Evolutionary conservation across 2,797 vertebrate genomes (phyloP).

Genomic region (Mormyrus hasselquistii): DNA sequence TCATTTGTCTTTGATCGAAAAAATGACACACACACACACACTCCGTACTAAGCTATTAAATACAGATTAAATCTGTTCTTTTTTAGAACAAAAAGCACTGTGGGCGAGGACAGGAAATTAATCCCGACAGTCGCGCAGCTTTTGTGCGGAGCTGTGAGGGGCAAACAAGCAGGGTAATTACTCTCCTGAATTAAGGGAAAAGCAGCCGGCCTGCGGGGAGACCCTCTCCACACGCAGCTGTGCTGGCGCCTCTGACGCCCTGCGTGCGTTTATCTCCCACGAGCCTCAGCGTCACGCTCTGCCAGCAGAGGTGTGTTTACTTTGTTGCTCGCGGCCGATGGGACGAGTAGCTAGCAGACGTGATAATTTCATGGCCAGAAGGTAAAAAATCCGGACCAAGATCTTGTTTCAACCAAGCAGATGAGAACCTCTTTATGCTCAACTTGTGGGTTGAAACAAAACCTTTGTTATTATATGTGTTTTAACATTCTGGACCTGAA

Average conservation of each 20-base stretch:
- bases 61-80: slow-evolving; percentile 16
- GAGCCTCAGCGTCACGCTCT: neutral
- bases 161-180: neutral
- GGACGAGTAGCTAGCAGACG: neutral
- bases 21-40: neutral
- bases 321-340: neutral
- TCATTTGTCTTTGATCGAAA: neutral
- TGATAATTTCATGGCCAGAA: neutral
- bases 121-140: neutral
- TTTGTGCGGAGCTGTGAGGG: slow-evolving; percentile 1
- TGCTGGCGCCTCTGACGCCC: neutral
- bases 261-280: no score
- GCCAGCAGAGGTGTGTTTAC: neutral
- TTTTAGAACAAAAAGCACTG: slow-evolving; percentile 1
- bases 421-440: neutral
- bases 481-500: neutral
- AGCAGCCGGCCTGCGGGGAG: neutral
- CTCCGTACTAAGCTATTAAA: slow-evolving; percentile 1
- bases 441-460: neutral
- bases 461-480: neutral
- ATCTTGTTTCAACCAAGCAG: neutral
- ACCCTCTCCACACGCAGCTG: neutral
- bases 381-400: neutral
- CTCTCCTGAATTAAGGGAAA: neutral
- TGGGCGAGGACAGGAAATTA: slow-evolving; percentile 12